These are phyloP conservation scores for Corythucha ciliata DNA, from an alignment of 2,888 invertebrate species.

Conservation along the genomic window DNA sequence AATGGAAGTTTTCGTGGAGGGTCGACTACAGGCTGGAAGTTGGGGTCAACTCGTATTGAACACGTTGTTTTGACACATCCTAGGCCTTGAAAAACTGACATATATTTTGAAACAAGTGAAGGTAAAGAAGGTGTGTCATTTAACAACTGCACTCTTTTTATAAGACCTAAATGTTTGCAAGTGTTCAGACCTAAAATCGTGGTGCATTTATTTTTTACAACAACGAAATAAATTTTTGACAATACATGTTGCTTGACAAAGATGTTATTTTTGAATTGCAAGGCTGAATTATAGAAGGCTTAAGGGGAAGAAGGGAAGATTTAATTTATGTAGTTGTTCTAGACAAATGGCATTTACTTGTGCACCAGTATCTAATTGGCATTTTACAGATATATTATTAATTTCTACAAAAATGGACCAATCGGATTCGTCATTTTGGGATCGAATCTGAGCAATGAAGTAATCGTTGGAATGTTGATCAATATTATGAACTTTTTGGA, in stretches of 20 bases:
- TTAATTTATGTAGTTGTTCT: background rate
- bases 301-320: no score
- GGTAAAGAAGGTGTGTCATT: no score
- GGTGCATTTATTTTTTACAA: slow-evolving; percentile 1
- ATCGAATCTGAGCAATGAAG: background rate
- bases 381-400: background rate
- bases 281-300: background rate
- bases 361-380: slow-evolving; percentile 12
- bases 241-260: background rate
- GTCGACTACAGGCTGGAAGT: slow-evolving; percentile 13
- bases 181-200: slow-evolving; percentile 9
- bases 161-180: slow-evolving; percentile 1
- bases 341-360: slow-evolving; percentile 6
- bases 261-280: slow-evolving; percentile 9
- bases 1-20: slow-evolving; percentile 14
- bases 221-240: background rate
- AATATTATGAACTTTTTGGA: background rate
- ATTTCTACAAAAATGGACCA: slow-evolving; percentile 6
- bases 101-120: no score
- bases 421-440: background rate
- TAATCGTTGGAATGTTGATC: background rate
- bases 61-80: no score
- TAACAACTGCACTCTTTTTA: background rate
- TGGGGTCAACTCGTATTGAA: no score
- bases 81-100: slow-evolving; percentile 13